Percentiles rank a stretch among this genome's conserved stretches.
phyloP scores from a whole-genome alignment of 2,888 invertebrate genomes.

The Hypercompe scribonia region DNA sequence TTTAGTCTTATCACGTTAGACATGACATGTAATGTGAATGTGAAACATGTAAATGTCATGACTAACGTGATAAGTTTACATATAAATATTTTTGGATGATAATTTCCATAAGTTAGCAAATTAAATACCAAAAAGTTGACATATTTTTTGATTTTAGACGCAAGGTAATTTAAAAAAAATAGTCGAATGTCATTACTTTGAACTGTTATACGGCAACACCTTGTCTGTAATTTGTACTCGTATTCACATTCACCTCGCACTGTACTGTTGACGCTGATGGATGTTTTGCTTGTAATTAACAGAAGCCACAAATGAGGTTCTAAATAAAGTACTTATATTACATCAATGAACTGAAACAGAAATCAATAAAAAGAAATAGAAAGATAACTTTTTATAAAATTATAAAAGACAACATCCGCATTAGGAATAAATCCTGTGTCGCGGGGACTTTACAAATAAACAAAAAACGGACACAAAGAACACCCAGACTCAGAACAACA shows the following conservation, averaged over 20 bases:
- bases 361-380: not conserved
- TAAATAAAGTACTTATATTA: not conserved
- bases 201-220: not conserved
- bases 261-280: not conserved
- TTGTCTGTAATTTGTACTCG: not conserved
- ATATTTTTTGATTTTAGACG: not conserved
- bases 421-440: too few species aligned
- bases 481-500: too few species aligned
- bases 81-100: too few species aligned
- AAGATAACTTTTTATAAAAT: not conserved
- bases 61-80: too few species aligned
- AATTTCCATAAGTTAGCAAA: too few species aligned
- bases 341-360: not conserved
- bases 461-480: too few species aligned
- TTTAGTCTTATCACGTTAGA: not conserved
- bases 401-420: too few species aligned
- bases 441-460: too few species aligned
- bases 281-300: not conserved
- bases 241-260: not conserved
- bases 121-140: too few species aligned
- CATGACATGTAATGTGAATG: too few species aligned
- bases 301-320: not conserved
- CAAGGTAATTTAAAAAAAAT: not conserved
- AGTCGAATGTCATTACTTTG: not conserved
- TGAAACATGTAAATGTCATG: too few species aligned